Evolutionary conservation across 64 coral and sea anemone genomes (phyloP), one percentile per base, ranked within the genome.

Genomic region (Porites australiensis): DNA sequence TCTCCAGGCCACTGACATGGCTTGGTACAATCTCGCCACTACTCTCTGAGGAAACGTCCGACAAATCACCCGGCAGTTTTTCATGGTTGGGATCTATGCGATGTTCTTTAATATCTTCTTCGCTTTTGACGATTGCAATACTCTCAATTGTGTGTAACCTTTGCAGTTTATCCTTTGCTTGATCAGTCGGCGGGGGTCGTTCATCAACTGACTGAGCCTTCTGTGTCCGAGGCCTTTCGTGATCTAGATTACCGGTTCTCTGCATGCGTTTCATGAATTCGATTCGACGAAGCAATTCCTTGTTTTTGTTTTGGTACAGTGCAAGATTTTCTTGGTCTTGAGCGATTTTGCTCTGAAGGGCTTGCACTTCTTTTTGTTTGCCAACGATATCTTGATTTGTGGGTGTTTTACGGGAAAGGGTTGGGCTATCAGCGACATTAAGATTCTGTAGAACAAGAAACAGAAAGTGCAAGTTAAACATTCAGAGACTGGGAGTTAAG

Each of bases 191-290:
- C 19, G 20, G 54, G 54, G 43, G 16, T 68, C 81, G 67, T 4
- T 46, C 15, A 12, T 84, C 81, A 44, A 65, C 11, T 13, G 47
- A 84, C 3, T 68, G 45, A 15, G 11, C 20, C 15, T 50, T 69
- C 18, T 68, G 15, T 23, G 15, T 44, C n/a, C 1, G 45, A 3
- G 5, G 62, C 6, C 49, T 50, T 19, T 68, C 15, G 21, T 49
- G 45, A 21, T 69, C 62, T 84, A 22, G 62, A 47, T 50, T 63
- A 84, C 8, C 46, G 10, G 62, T 68, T 50, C 20, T 4, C 44
- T 69, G 81, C 62, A 68, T 84, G 18, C 37, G 81, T 51, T 84
- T 68, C 81, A 84, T 51, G 10, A 84, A 51, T 21, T 84, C 81
- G 44, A 84, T 84, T 50, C 44, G 44, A 84, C 64, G 81, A 68